Conservation (phyloP, 1,140 invertebrate species). For the Campoletis sonorensis region DNA sequence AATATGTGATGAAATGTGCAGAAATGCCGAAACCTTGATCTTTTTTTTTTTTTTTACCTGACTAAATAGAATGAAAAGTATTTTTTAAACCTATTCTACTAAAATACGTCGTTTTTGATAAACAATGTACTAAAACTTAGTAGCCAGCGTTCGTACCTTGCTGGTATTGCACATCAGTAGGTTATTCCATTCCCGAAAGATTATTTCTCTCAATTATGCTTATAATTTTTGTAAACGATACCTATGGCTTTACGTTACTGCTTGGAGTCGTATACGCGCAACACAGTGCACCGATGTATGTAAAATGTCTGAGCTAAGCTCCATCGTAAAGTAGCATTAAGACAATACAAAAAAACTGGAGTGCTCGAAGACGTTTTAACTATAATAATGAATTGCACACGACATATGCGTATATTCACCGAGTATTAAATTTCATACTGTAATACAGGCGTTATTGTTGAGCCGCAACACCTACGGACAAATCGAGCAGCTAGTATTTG, state of each 20-base stretch:
- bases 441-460: conserved; percentile 29
- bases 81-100: no score
- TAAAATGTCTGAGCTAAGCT: conserved; percentile 15
- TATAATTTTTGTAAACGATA: no score
- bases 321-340: conserved; percentile 42
- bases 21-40: no score
- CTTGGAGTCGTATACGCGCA: background rate
- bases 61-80: no score
- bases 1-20: no score
- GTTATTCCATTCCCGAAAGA: no score
- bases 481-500: background rate
- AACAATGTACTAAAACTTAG: no score
- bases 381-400: conserved; percentile 30
- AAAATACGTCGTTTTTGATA: no score
- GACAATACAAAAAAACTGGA: conserved; percentile 31
- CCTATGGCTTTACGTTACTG: background rate
- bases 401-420: background rate
- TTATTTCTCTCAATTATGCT: no score
- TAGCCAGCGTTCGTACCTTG: no score
- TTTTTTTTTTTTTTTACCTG: no score
- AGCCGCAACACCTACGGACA: conserved; percentile 35
- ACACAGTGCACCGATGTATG: background rate
- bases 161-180: no score
- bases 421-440: conserved; percentile 6
- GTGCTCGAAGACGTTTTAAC: conserved; percentile 5